phyloP scores from a whole-genome alignment of 2,888 invertebrate species.

The Ethmia dodecea region DNA sequence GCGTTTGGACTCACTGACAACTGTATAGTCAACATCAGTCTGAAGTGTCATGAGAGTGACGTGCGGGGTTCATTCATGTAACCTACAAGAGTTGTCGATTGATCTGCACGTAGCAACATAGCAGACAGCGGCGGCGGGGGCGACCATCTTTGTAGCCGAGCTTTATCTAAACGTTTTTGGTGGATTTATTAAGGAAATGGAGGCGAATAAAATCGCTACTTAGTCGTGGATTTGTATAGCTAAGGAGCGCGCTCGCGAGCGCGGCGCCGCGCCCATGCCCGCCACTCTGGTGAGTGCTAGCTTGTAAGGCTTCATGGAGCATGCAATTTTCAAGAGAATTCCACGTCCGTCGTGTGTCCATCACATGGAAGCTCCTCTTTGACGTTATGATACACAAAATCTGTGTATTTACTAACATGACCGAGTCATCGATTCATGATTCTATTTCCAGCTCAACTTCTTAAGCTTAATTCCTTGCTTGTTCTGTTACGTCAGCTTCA shows the following conservation, averaged over 20 bases:
- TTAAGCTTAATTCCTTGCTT: too few relatives aligned
- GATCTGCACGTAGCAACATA: conserved; percentile 63
- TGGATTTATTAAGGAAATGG: conserved; percentile 52
- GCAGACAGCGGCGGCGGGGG: conserved; percentile 45
- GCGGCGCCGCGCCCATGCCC: conserved; percentile 74
- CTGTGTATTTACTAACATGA: background rate
- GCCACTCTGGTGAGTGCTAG: conserved; percentile 71
- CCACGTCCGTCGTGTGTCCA: conserved; percentile 37
- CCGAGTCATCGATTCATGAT: too few relatives aligned
- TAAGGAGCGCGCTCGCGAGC: conserved; percentile 58
- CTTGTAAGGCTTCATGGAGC: conserved; percentile 66
- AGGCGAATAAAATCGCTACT: conserved; percentile 47
- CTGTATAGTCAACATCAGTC: background rate
- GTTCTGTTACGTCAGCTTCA: too few relatives aligned
- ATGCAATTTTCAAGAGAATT: conserved; percentile 57
- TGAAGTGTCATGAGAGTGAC: conserved; percentile 26
- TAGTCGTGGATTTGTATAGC: conserved; percentile 66
- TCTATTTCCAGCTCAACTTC: too few relatives aligned
- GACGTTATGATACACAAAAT: too few relatives aligned
- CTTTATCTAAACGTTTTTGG: conserved; percentile 48
- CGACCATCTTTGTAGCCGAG: conserved; percentile 38
- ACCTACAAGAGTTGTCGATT: conserved; percentile 55
- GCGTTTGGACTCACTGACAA: background rate
- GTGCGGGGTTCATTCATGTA: conserved; percentile 71
- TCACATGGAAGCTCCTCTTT: too few relatives aligned